phyloP scores from a whole-genome alignment of 2,797 vertebrate species.

The Gymnocypris eckloni region DNA sequence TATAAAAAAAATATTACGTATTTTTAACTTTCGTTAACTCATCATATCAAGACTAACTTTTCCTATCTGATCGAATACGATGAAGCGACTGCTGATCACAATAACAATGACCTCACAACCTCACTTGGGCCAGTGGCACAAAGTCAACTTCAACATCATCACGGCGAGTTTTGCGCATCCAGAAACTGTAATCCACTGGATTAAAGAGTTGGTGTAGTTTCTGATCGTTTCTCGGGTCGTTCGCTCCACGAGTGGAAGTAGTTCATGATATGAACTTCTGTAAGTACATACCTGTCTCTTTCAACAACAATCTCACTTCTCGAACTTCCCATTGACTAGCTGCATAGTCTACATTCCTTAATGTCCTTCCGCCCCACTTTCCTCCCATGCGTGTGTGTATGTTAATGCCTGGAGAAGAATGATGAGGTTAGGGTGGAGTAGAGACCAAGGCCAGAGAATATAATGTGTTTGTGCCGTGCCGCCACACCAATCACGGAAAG shows the following conservation, averaged over 20 bases:
- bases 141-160: background rate
- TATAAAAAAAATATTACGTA: background rate
- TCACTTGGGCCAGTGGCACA: background rate
- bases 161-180: background rate
- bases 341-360: conserved; percentile 73
- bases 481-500: background rate
- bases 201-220: background rate
- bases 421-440: conserved; percentile 36
- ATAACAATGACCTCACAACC: no score
- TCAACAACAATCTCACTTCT: conserved; percentile 64
- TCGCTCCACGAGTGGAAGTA: conserved; percentile 10
- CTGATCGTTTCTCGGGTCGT: background rate
- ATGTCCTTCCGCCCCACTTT: conserved; percentile 56
- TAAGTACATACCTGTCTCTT: conserved; percentile 61
- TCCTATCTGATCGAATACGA: background rate
- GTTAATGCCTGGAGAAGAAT: conserved; percentile 38
- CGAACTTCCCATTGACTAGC: conserved; percentile 63
- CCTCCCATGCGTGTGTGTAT: conserved; percentile 36
- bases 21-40: background rate
- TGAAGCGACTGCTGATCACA: background rate
- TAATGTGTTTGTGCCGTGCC: conserved; percentile 13
- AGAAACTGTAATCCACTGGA: background rate
- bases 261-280: conserved; percentile 51
- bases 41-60: background rate
- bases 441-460: conserved; percentile 38